These are phyloP conservation scores for Balanococcus diminutus DNA, from an alignment of 2,888 invertebrate genomes.

Conservation along the genomic window DNA sequence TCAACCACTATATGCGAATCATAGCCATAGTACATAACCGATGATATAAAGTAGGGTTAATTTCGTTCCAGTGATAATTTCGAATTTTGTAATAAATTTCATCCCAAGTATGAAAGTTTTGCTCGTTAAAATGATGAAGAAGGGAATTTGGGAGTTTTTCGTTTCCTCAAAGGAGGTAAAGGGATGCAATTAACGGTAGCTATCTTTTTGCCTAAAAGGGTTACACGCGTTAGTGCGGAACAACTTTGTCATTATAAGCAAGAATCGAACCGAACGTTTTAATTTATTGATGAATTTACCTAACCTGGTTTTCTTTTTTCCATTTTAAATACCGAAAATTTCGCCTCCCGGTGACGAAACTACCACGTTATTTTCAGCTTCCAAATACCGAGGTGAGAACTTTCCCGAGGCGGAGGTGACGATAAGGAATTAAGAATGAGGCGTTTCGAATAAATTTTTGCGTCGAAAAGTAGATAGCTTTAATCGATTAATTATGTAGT, in stretches of 20 bases:
- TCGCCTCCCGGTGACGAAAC: neutral
- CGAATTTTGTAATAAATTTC: constrained; percentile 16
- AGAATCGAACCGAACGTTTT: constrained; percentile 27
- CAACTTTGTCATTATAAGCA: constrained; percentile 25
- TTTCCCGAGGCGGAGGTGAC: too few relatives aligned
- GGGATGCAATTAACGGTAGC: constrained; percentile 20
- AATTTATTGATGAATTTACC: constrained; percentile 21
- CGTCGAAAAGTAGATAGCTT: too few relatives aligned
- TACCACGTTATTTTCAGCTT: neutral
- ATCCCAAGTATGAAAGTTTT: constrained; percentile 13
- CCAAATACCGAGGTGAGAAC: neutral
- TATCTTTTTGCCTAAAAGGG: constrained; percentile 22
- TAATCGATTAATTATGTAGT: too few relatives aligned
- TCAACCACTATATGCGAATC: neutral
- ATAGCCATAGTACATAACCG: neutral
- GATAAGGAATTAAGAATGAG: too few relatives aligned
- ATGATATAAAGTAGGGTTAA: constrained; percentile 20
- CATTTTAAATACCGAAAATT: neutral
- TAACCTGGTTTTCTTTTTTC: neutral
- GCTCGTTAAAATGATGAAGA: constrained; percentile 28
- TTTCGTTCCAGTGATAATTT: constrained; percentile 25
- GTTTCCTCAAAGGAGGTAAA: constrained; percentile 27
- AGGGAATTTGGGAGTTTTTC: constrained; percentile 27
- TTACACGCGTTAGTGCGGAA: constrained; percentile 5
- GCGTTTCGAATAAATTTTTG: too few relatives aligned